Percentiles rank a stretch among this genome's conserved stretches.
Evolutionary conservation across 2,888 invertebrate genomes (phyloP).

Genomic region (Holacanthella duospinosa): DNA sequence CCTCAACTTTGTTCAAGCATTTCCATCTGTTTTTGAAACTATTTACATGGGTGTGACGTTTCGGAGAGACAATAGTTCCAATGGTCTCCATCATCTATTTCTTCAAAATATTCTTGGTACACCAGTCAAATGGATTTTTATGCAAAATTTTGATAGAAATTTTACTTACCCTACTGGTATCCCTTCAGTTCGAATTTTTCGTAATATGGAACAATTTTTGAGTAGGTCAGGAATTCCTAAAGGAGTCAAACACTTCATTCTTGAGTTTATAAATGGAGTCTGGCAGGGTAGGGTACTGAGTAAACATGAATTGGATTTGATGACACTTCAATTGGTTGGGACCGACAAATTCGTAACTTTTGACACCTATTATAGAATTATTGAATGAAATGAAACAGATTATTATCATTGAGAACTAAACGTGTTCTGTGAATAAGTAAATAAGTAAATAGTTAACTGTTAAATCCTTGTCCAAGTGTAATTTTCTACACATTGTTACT

Average conservation of each 20-base stretch:
- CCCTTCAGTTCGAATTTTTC: background rate
- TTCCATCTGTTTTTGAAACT: background rate
- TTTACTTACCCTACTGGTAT: background rate
- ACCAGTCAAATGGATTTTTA: background rate
- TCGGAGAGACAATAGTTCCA: background rate
- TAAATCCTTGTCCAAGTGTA: no score
- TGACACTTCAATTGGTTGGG: background rate
- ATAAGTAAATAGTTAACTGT: no score
- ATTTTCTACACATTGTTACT: no score
- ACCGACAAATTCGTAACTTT: conserved; percentile 5
- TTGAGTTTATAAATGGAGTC: background rate
- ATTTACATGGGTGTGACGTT: background rate
- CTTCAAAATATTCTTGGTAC: background rate
- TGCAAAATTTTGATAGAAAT: conserved; percentile 5
- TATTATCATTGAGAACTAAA: no score
- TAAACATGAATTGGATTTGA: background rate
- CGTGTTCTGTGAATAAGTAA: no score
- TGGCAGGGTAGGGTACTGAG: background rate
- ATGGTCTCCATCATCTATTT: background rate
- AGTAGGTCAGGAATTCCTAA: background rate
- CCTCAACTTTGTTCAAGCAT: background rate
- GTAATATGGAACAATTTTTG: background rate
- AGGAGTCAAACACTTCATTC: background rate
- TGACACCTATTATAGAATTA: background rate
- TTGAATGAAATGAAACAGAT: no score